Percentiles rank a stretch among this genome's conserved stretches.
phyloP scores from a whole-genome alignment of 2,113 vertebrate species.

The Poecilia latipinna region DNA sequence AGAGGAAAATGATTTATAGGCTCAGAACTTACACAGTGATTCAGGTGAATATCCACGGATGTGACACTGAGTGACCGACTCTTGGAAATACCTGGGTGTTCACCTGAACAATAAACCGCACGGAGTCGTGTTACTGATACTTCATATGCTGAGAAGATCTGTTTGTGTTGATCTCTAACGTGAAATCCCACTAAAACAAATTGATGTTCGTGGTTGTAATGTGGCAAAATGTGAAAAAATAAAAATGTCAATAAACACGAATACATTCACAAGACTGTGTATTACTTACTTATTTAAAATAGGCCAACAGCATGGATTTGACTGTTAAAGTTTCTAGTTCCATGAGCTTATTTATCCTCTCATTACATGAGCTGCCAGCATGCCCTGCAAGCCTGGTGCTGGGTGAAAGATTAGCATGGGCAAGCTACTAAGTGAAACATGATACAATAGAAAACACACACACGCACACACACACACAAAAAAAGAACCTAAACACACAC shows the following conservation, averaged over 20 bases:
- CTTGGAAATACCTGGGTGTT: background rate
- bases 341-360: slow-evolving; percentile 47
- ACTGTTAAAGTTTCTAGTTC: background rate
- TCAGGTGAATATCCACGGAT: background rate
- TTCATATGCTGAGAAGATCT: background rate
- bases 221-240: background rate
- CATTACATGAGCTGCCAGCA: slow-evolving; percentile 54
- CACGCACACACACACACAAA: background rate
- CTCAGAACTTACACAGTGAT: background rate
- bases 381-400: slow-evolving; percentile 64
- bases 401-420: slow-evolving; percentile 75
- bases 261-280: background rate
- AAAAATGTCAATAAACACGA: background rate
- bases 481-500: slow-evolving; percentile 44
- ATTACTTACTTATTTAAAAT: background rate
- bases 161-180: background rate
- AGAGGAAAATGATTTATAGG: background rate
- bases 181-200: background rate
- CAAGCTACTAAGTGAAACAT: slow-evolving; percentile 66
- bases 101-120: background rate
- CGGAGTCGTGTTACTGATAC: background rate
- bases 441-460: slow-evolving; percentile 46
- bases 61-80: too few species aligned
- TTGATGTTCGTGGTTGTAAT: background rate
- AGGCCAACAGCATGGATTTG: background rate